These are phyloP conservation scores for Heliconius ismenius DNA, from an alignment of 2,888 invertebrate genomes.

Conservation along the genomic window DNA sequence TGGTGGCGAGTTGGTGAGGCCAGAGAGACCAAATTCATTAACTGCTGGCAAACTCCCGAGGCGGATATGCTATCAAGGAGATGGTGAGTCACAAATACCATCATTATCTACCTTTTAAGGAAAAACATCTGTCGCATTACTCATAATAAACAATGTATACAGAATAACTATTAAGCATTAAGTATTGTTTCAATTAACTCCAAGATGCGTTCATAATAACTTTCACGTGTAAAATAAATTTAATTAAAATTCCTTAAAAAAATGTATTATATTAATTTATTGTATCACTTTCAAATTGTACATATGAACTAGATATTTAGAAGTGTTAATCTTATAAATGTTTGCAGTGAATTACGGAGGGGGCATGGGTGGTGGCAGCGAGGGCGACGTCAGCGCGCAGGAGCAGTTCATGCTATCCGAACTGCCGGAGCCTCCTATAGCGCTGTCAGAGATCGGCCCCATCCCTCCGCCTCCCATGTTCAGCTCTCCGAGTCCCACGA, in stretches of 20 bases:
- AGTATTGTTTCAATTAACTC: neutral
- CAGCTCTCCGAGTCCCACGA: conserved; percentile 91
- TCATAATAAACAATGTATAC: conserved; percentile 14
- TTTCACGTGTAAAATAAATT: neutral
- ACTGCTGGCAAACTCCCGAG: conserved; percentile 89
- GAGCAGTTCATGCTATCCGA: conserved; percentile 89
- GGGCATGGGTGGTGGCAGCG: conserved; percentile 77
- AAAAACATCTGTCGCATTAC: conserved; percentile 35
- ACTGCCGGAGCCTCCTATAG: conserved; percentile 95
- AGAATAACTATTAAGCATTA: neutral
- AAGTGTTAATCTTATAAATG: neutral
- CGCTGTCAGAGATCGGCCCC: conserved; percentile 95
- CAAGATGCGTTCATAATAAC: neutral
- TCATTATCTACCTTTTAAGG: conserved; percentile 38
- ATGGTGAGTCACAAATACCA: conserved; percentile 75
- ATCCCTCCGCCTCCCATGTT: conserved; percentile 98
- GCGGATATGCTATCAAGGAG: conserved; percentile 90
- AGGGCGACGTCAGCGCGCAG: conserved; percentile 58
- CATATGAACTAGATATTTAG: neutral
- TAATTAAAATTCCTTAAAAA: neutral
- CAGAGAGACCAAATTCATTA: conserved; percentile 91
- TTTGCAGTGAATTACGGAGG: conserved; percentile 39
- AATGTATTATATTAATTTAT: neutral
- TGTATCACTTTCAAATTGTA: neutral
- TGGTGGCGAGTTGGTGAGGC: conserved; percentile 82